A percentile compares a stretch with the other conserved stretches of the same genome.
Evolutionary conservation across 2,888 invertebrate species (phyloP).

Genomic region (Amaurobius ferox): DNA sequence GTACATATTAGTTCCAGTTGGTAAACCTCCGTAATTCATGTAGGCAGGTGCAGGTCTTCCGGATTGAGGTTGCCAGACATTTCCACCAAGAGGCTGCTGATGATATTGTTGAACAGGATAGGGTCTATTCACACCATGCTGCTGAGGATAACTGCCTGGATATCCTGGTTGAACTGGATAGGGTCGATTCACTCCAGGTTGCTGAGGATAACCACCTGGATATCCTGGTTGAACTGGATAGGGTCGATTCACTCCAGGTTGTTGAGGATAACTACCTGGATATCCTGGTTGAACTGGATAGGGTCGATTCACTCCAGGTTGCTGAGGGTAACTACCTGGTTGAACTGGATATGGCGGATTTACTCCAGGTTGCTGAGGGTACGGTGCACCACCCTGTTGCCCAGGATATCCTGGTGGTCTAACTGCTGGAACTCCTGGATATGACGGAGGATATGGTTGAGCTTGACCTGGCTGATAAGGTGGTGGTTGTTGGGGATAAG

Average conservation of each 20-base stretch:
- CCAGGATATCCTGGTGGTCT: background rate
- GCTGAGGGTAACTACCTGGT: constrained; percentile 17
- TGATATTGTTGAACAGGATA: constrained; percentile 29
- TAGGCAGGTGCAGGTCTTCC: constrained; percentile 50
- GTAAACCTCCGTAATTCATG: constrained; percentile 58
- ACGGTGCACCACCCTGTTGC: background rate
- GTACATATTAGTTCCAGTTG: constrained; percentile 52
- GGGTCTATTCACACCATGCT: background rate
- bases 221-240: constrained; percentile 2
- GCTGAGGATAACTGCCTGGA: constrained; percentile 12
- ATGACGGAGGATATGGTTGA: background rate
- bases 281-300: constrained; percentile 35
- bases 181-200: background rate
- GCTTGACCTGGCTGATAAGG: background rate
- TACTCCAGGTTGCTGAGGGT: background rate
- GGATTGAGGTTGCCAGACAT: constrained; percentile 45
- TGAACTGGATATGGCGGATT: background rate
- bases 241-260: background rate
- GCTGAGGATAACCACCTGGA: background rate
- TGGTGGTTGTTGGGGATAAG: background rate
- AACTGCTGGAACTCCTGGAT: background rate
- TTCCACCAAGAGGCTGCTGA: constrained; percentile 29
- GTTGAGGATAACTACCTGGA: constrained; percentile 23
- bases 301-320: background rate
- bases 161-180: constrained; percentile 24